Percentiles rank a stretch among this genome's conserved stretches.
These are phyloP conservation scores for Heteronetta atricapilla DNA, from an alignment of 2,113 vertebrate species.

Conservation along the genomic window DNA sequence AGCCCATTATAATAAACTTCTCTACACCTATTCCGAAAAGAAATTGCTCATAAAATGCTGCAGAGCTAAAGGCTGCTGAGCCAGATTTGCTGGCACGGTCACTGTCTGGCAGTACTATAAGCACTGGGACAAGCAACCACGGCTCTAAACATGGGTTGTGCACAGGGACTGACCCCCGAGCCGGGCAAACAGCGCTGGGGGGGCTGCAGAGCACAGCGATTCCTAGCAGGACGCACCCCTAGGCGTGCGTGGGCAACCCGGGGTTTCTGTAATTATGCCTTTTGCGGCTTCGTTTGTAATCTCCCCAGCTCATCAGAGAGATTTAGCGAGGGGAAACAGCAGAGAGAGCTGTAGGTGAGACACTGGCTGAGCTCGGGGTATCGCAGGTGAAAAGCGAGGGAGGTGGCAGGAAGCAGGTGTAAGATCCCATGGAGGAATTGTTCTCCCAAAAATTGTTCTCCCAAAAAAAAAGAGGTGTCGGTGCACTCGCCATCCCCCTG, in stretches of 20 bases:
- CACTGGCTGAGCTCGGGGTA: background rate
- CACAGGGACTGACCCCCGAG: background rate
- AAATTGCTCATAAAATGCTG: constrained; percentile 26
- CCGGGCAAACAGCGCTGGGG: background rate
- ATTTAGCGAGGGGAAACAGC: background rate
- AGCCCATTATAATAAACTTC: constrained; percentile 45
- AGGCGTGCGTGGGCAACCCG: rapidly evolving
- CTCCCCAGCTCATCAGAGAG: background rate
- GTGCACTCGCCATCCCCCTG: rapidly evolving
- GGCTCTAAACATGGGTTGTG: background rate
- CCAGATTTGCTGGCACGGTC: background rate
- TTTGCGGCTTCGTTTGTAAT: rapidly evolving
- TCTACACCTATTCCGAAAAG: background rate
- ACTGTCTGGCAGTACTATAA: background rate
- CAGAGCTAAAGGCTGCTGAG: background rate
- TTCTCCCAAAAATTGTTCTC: background rate
- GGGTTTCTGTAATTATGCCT: background rate
- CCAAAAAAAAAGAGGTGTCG: rapidly evolving
- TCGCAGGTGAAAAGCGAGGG: background rate
- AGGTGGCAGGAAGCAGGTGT: background rate
- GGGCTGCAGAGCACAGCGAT: background rate
- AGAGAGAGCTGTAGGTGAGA: background rate
- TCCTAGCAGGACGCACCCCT: background rate
- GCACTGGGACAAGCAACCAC: background rate
- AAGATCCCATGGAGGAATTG: rapidly evolving